Evolutionary conservation across 2,113 vertebrate genomes (phyloP).

Genomic region (Crotalus tigris): DNA sequence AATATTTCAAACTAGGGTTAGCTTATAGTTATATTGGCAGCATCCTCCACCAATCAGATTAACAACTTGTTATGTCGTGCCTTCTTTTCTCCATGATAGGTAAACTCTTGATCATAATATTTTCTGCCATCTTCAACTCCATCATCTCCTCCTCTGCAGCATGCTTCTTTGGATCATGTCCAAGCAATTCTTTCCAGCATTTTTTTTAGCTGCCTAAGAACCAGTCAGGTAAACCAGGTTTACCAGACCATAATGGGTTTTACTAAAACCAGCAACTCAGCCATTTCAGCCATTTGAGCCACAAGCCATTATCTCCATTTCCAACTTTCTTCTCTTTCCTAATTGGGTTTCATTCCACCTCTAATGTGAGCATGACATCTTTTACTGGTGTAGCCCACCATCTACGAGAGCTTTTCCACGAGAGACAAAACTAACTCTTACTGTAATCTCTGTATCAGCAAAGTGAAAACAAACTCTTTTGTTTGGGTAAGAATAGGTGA

Average conservation of each 20-base stretch:
- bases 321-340: not conserved
- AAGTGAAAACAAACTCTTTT: not conserved
- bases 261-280: not conserved
- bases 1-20: not conserved
- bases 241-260: not conserved
- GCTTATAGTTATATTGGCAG: not conserved
- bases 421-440: not conserved
- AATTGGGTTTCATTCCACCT: not conserved
- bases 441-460: not conserved
- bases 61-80: not conserved
- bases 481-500: not conserved
- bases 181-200: not conserved
- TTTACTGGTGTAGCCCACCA: not conserved
- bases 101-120: not conserved
- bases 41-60: not conserved
- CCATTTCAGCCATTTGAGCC: not conserved
- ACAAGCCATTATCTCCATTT: not conserved
- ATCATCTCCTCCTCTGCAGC: not conserved
- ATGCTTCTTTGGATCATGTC: not conserved
- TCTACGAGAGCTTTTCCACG: not conserved
- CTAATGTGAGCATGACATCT: not conserved
- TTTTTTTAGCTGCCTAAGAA: not conserved
- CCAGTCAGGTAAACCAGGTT: not conserved
- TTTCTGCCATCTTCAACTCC: not conserved
- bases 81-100: not conserved